Evolutionary conservation across 2,888 invertebrate genomes (phyloP).

Genomic region (Mythimna lalbum): DNA sequence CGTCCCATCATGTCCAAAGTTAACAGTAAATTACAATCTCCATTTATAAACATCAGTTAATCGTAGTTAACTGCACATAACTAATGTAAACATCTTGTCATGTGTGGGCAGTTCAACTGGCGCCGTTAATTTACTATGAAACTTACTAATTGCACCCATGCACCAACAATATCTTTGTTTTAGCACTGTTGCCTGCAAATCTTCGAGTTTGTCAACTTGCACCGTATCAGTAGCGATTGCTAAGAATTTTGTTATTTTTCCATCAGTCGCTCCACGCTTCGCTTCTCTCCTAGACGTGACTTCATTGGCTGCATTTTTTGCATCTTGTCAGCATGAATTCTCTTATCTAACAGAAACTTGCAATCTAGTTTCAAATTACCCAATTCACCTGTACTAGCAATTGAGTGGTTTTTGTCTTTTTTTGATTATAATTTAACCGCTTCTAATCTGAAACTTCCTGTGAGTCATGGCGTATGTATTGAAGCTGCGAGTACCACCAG

Average conservation of each 20-base stretch:
- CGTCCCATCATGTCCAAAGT: conserved; percentile 48
- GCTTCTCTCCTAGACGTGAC: conserved; percentile 83
- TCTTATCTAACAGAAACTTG: conserved; percentile 79
- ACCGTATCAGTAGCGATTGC: conserved; percentile 67
- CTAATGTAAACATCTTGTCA: conserved; percentile 70
- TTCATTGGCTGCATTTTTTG: conserved; percentile 82
- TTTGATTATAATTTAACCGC: conserved; percentile 67
- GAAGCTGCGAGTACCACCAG: conserved; percentile 66
- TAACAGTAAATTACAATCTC: conserved; percentile 58
- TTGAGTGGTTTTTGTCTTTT: conserved; percentile 74
- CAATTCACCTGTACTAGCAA: conserved; percentile 76
- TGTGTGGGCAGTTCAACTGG: conserved; percentile 65
- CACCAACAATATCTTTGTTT: conserved; percentile 61
- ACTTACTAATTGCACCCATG: conserved; percentile 70
- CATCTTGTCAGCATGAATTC: conserved; percentile 71
- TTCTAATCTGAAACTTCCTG: conserved; percentile 75
- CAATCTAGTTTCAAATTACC: conserved; percentile 82
- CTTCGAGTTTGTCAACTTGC: conserved; percentile 59
- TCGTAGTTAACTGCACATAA: conserved; percentile 70
- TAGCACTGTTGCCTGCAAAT: conserved; percentile 68
- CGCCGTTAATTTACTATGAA: conserved; percentile 72
- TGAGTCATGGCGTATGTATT: conserved; percentile 70
- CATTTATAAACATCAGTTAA: conserved; percentile 71
- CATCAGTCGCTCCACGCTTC: conserved; percentile 85
- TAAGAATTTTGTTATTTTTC: conserved; percentile 75